Conservation (phyloP, 2,888 invertebrate genomes). For the Eustalomyia histrio region DNA sequence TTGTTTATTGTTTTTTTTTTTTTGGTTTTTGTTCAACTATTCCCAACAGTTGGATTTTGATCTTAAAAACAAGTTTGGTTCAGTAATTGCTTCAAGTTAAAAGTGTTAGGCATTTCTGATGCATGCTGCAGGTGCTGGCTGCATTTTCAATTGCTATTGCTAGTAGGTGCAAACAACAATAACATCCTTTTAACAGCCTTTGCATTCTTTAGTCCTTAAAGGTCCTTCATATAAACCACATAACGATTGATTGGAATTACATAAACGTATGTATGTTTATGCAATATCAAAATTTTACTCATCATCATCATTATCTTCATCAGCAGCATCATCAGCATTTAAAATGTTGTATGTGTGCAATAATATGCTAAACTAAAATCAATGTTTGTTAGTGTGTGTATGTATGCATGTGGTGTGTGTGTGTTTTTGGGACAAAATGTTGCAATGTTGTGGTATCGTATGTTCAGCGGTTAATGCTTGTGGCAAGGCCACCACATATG, state of each 20-base stretch:
- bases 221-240: constrained; percentile 19
- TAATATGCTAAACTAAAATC: neutral
- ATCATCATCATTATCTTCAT: constrained; percentile 44
- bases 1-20: constrained; percentile 7
- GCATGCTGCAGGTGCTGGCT: constrained; percentile 10
- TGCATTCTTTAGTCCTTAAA: constrained; percentile 28
- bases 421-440: constrained; percentile 55
- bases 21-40: neutral
- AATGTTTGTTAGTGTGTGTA: constrained; percentile 11
- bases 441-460: constrained; percentile 58
- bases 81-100: constrained; percentile 56
- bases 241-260: constrained; percentile 49
- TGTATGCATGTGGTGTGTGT: constrained; percentile 7
- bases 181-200: constrained; percentile 32
- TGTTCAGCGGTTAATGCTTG: constrained; percentile 60
- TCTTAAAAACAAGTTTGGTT: constrained; percentile 56
- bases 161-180: constrained; percentile 38
- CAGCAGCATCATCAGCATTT: neutral
- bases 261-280: neutral
- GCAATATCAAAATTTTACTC: constrained; percentile 42
- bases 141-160: constrained; percentile 21
- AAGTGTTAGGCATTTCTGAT: constrained; percentile 34
- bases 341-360: constrained; percentile 27
- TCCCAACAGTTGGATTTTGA: constrained; percentile 39
- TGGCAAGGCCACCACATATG: constrained; percentile 62